phyloP scores from a whole-genome alignment of 2,888 invertebrate genomes.

The Malachius bipustulatus region DNA sequence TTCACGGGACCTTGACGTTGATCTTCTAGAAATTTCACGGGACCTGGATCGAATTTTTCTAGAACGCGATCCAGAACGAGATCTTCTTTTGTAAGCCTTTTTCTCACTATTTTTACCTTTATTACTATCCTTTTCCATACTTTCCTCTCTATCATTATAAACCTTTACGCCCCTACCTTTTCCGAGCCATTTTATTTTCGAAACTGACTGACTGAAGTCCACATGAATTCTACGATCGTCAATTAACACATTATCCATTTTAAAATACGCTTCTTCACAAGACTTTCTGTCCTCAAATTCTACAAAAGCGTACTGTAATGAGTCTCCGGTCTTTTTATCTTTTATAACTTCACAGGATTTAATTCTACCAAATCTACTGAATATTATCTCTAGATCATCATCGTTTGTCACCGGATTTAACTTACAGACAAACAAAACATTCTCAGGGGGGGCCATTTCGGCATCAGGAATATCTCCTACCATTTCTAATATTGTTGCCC shows the following conservation, averaged over 20 bases:
- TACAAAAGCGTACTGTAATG: constrained; percentile 96
- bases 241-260: constrained; percentile 99
- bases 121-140: constrained; percentile 23
- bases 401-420: constrained; percentile 96
- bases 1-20: too few relatives aligned
- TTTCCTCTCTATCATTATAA: constrained; percentile 37
- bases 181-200: constrained; percentile 84
- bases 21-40: constrained; percentile 17
- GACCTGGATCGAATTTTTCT: constrained; percentile 15
- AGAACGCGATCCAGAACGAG: not conserved
- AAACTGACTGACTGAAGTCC: constrained; percentile 97
- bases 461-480: constrained; percentile 96
- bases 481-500: constrained; percentile 96
- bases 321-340: constrained; percentile 85
- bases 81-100: constrained; percentile 11
- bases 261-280: constrained; percentile 97
- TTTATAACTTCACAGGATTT: constrained; percentile 91
- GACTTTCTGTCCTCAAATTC: constrained; percentile 87
- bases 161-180: constrained; percentile 70
- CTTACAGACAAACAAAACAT: constrained; percentile 98
- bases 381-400: constrained; percentile 95
- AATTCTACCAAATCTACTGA: constrained; percentile 90
- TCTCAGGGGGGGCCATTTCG: constrained; percentile 96
- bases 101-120: constrained; percentile 18
- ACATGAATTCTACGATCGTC: constrained; percentile 98